These are phyloP conservation scores for Danaus chrysippus DNA, from an alignment of 2,888 invertebrate genomes.

Conservation along the genomic window DNA sequence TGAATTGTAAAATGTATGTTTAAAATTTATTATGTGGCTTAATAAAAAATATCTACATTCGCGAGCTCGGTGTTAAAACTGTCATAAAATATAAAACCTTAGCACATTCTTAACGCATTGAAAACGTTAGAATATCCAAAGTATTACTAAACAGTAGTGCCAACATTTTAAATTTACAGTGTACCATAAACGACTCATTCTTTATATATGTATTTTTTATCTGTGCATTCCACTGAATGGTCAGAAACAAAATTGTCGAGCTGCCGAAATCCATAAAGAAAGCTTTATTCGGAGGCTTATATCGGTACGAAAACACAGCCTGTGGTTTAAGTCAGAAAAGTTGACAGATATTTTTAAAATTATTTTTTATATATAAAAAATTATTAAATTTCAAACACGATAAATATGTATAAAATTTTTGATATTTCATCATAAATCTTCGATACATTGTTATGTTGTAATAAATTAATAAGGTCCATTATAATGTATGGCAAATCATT, in stretches of 20 bases:
- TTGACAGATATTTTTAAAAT: neutral
- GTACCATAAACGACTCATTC: conserved; percentile 31
- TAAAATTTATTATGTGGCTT: neutral
- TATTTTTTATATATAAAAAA: neutral
- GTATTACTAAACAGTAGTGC: conserved; percentile 34
- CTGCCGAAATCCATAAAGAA: conserved; percentile 73
- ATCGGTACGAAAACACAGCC: conserved; percentile 55
- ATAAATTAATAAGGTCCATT: neutral
- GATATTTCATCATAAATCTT: neutral
- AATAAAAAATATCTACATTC: neutral
- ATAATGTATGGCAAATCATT: conserved; percentile 8
- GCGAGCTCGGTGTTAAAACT: neutral
- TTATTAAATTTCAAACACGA: neutral
- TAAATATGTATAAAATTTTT: neutral
- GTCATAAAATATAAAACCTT: conserved; percentile 23
- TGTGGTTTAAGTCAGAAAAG: conserved; percentile 31
- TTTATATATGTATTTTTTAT: conserved; percentile 42
- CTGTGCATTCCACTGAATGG: conserved; percentile 53
- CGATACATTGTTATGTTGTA: neutral
- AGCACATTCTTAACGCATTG: conserved; percentile 24
- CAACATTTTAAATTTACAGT: conserved; percentile 41
- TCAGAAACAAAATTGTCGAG: conserved; percentile 58
- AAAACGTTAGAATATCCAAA: conserved; percentile 26
- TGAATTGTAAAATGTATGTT: neutral
- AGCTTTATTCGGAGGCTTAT: conserved; percentile 52